These are phyloP conservation scores for Tipula confusa DNA, from an alignment of 2,888 invertebrate species.

Conservation along the genomic window DNA sequence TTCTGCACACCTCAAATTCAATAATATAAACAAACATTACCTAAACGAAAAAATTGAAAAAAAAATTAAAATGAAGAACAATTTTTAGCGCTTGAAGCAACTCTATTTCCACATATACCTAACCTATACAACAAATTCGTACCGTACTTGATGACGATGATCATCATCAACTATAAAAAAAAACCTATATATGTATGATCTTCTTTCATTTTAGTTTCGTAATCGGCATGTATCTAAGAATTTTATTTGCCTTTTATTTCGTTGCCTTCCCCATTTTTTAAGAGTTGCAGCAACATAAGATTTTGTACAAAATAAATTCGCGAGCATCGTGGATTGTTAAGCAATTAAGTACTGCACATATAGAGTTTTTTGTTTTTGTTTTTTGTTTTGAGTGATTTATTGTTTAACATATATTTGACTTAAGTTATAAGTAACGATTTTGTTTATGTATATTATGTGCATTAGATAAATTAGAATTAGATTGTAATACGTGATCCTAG, in stretches of 20 bases:
- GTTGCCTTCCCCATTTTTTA: background rate
- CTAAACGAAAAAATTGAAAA: background rate
- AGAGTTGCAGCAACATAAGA: background rate
- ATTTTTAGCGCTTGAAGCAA: background rate
- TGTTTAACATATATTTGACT: background rate
- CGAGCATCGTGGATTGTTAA: slow-evolving; percentile 20
- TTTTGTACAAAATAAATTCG: background rate
- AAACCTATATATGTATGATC: background rate
- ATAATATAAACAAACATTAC: background rate
- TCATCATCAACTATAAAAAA: background rate
- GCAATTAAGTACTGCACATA: background rate
- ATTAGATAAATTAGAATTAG: slow-evolving; percentile 1
- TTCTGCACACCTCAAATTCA: background rate
- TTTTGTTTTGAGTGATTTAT: background rate
- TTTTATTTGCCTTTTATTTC: background rate
- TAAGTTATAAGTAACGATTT: slow-evolving; percentile 20
- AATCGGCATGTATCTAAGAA: background rate
- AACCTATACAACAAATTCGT: background rate
- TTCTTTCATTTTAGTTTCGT: background rate
- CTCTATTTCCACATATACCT: background rate
- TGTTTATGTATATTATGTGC: background rate
- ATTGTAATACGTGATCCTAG: slow-evolving; percentile 12
- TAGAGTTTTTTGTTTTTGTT: background rate
- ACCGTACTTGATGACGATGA: background rate
- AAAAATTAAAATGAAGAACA: background rate